A percentile compares a stretch with the other conserved stretches of the same genome.
These are phyloP conservation scores for Acromyrmex heyeri DNA, from an alignment of 1,140 invertebrate genomes.

Conservation along the genomic window DNA sequence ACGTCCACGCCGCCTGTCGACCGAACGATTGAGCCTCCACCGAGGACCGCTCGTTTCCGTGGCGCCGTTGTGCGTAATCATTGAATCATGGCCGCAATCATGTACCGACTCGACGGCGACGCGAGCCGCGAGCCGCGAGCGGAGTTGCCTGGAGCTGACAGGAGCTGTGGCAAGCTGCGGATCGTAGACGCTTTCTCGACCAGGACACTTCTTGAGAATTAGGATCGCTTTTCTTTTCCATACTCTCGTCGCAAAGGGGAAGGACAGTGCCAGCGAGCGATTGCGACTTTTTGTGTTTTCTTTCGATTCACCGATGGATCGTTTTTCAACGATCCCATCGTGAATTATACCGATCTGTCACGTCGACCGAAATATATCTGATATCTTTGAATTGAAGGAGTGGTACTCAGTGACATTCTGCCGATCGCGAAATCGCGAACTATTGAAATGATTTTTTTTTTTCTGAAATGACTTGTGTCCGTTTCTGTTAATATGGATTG, in stretches of 20 bases:
- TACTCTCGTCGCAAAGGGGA: too few relatives aligned
- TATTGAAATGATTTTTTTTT: background rate
- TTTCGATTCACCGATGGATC: too few relatives aligned
- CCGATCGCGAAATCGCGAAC: background rate
- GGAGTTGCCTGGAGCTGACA: too few relatives aligned
- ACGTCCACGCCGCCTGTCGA: conserved; percentile 71
- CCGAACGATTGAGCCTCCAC: background rate
- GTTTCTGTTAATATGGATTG: background rate
- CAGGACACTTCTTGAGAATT: too few relatives aligned
- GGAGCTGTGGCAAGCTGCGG: too few relatives aligned
- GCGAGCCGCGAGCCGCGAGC: too few relatives aligned
- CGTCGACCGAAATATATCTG: background rate
- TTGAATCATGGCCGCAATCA: background rate
- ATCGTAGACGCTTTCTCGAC: too few relatives aligned
- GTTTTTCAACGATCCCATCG: too few relatives aligned
- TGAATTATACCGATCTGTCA: background rate
- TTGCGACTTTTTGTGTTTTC: too few relatives aligned
- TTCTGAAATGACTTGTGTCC: background rate
- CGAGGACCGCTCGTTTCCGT: conserved; percentile 24
- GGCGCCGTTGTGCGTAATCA: background rate
- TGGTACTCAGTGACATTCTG: background rate
- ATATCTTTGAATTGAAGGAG: background rate
- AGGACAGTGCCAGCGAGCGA: too few relatives aligned
- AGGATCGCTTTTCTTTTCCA: too few relatives aligned
- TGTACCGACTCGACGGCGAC: background rate